phyloP scores from a whole-genome alignment of 2,113 vertebrate species.

The Oreamnos americanus region DNA sequence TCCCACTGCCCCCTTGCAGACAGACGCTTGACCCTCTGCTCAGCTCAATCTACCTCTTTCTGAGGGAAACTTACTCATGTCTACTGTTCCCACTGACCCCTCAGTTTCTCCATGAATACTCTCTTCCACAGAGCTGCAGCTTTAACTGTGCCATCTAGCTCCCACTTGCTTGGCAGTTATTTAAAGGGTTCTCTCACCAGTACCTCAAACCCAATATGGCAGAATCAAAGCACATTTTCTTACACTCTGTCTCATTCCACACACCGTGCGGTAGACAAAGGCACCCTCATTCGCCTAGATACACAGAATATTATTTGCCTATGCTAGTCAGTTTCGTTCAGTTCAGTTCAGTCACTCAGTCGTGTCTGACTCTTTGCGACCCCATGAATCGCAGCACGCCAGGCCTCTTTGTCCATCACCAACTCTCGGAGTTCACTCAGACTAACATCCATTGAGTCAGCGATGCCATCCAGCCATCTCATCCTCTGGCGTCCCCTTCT shows the following conservation, averaged over 20 bases:
- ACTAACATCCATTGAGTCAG: no score
- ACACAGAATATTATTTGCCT: background rate
- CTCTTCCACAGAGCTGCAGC: background rate
- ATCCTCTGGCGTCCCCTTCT: no score
- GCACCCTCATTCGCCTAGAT: background rate
- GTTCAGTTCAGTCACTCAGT: no score
- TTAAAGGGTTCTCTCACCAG: background rate
- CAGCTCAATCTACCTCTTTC: background rate
- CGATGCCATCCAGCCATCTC: no score
- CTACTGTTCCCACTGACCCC: background rate
- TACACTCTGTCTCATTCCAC: background rate
- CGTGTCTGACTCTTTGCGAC: no score
- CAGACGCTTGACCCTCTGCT: background rate
- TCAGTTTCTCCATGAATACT: background rate
- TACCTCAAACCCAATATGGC: background rate
- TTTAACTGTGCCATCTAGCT: background rate
- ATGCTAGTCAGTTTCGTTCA: background rate
- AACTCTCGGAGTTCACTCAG: no score
- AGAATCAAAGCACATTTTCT: background rate
- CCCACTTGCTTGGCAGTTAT: background rate
- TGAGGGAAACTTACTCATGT: background rate
- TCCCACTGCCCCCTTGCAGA: background rate
- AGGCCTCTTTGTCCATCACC: no score
- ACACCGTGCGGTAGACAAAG: background rate
- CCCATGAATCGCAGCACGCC: no score